Base-by-base conservation (phyloP, 92 coral and sea anemone genomes). In the Umimayanthus kanabou region DNA sequence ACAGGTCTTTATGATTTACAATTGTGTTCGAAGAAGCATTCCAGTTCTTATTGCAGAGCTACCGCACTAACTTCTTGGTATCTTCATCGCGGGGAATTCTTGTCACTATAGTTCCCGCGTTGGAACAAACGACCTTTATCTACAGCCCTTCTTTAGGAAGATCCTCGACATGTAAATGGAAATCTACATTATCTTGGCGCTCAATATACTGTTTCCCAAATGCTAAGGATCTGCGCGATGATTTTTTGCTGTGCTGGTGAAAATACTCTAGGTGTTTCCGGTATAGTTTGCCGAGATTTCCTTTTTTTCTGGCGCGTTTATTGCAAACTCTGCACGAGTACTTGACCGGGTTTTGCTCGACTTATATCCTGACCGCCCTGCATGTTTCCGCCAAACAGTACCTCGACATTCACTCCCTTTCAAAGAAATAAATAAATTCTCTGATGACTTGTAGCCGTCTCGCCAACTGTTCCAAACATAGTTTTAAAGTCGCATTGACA, bases 81-180 rank as follows among this genome's bases (percentile, higher is more conserved):
- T 85, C 86, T 66, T 69, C 81, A 39, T 92, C 90, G 22, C 37
- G 37, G 37, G 2, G 37, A 33, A 33, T 33, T 33, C 37, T 33
- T 33, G 37, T 33, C 37, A 33, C 37, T 33, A 33, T 33, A 33
- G 37, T 33, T 33, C 37, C 37, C 37, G 37, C 2, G 37, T 33
- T 33, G 37, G 37, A 33, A 33, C 37, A 33, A 33, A 33, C 37
- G 37, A 33, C 37, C 37, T 33, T 33, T 33, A 92, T 70, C 81
- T 88, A 89, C 67, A 91, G 76, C 20, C 92, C 90, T 3, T 77
- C 89, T 57, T 79, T 84, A 14, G 90, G 91, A 67, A 89, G 82
- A 81, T 91, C 82, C 57, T 88, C 87, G 30, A 88, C 37, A 33
- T 33, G 0, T 33, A 33, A 33, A 33, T 33, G 37, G 37, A 33